phyloP scores from a whole-genome alignment of 2,888 invertebrate species.

The Drosophila diplacantha region DNA sequence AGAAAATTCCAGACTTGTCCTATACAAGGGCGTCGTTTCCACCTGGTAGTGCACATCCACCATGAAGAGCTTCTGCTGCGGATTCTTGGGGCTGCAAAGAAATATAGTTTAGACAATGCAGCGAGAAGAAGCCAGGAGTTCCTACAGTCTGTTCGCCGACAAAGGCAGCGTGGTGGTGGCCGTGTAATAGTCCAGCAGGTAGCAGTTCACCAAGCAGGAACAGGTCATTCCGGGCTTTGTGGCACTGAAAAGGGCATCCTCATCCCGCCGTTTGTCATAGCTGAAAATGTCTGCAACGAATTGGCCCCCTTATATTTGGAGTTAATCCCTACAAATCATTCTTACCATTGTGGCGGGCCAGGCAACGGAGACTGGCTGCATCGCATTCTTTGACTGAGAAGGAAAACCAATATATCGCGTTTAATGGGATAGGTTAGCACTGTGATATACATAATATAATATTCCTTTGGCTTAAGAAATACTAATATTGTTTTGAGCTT shows the following conservation, averaged over 20 bases:
- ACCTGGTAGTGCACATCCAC: slow-evolving; percentile 78
- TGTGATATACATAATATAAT: not conserved
- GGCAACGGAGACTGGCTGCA: slow-evolving; percentile 68
- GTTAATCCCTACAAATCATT: not conserved
- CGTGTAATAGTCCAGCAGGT: slow-evolving; percentile 69
- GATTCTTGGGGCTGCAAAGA: slow-evolving; percentile 36
- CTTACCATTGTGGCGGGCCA: slow-evolving; percentile 70
- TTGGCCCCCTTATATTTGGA: not conserved
- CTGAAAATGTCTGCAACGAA: slow-evolving; percentile 65
- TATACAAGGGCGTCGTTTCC: slow-evolving; percentile 76
- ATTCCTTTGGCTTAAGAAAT: not conserved
- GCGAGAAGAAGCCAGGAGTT: not conserved
- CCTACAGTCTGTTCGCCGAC: slow-evolving; percentile 36
- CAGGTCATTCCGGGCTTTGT: slow-evolving; percentile 74
- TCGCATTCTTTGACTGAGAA: slow-evolving; percentile 52
- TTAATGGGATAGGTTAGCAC: not conserved
- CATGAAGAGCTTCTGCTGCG: slow-evolving; percentile 53
- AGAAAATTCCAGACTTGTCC: slow-evolving; percentile 77
- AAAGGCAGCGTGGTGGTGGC: slow-evolving; percentile 62
- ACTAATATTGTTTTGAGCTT: not conserved
- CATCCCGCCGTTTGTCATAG: slow-evolving; percentile 70
- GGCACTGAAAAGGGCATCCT: slow-evolving; percentile 67
- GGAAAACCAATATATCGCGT: not conserved
- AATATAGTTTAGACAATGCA: not conserved
- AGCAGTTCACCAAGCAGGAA: slow-evolving; percentile 73